Percentiles rank a stretch among this genome's conserved stretches.
Evolutionary conservation across 2,797 vertebrate species (phyloP).

Genomic region (Falco columbarius): DNA sequence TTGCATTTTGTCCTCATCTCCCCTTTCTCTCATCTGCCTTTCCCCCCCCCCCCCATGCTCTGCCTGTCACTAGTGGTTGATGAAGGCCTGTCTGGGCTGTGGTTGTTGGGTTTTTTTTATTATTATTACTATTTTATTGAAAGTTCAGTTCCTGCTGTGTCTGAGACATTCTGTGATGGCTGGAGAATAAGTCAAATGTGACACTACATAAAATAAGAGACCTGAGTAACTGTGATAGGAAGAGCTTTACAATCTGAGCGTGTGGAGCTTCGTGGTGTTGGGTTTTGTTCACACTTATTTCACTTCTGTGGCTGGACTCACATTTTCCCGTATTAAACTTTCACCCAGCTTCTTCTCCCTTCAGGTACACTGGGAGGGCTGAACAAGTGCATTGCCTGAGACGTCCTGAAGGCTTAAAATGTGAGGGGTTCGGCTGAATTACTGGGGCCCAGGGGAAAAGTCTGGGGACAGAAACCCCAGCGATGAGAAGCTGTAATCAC

Average conservation of each 20-base stretch:
- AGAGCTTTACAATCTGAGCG: constrained; percentile 5
- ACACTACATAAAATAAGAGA: constrained; percentile 30
- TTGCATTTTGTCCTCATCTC: neutral
- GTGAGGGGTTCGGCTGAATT: neutral
- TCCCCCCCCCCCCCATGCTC: neutral
- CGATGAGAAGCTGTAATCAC: neutral
- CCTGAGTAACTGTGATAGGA: neutral
- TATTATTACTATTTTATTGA: constrained; percentile 17
- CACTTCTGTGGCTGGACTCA: neutral
- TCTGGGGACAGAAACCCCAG: neutral
- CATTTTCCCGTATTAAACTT: neutral
- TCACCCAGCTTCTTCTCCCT: neutral
- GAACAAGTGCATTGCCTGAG: neutral
- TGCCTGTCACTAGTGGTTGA: neutral
- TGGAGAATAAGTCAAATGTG: constrained; percentile 23
- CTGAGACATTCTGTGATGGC: neutral
- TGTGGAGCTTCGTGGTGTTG: neutral
- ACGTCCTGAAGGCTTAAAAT: neutral
- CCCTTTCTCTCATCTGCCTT: neutral
- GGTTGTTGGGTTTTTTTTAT: neutral
- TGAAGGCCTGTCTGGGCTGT: neutral
- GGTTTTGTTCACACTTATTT: constrained; percentile 16
- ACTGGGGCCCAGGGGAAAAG: neutral
- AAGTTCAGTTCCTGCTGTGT: neutral
- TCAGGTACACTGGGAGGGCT: neutral